A percentile compares a stretch with the other conserved stretches of the same genome.
phyloP scores from a whole-genome alignment of 2,797 vertebrate genomes.

The Balearica regulorum region DNA sequence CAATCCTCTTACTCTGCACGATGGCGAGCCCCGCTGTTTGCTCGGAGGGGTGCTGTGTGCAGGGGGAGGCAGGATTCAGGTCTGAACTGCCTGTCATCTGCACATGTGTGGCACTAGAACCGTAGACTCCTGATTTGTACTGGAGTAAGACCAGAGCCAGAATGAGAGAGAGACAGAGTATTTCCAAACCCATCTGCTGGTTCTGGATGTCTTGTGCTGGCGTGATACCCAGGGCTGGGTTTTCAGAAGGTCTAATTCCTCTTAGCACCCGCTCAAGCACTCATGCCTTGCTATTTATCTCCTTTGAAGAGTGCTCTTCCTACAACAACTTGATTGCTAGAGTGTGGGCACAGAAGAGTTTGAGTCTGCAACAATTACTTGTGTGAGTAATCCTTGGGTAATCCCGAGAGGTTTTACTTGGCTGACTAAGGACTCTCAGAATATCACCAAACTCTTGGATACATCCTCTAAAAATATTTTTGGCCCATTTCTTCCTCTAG shows the following conservation, averaged over 20 bases:
- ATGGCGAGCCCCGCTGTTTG: neutral
- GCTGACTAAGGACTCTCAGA: neutral
- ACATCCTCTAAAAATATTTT: neutral
- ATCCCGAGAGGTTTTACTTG: conserved; percentile 1
- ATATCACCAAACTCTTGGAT: neutral
- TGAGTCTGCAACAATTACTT: neutral
- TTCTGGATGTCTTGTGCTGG: neutral
- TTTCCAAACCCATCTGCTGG: neutral
- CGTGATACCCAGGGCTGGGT: neutral
- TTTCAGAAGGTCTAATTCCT: neutral
- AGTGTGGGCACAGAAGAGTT: conserved; percentile 1
- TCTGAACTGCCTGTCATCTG: neutral
- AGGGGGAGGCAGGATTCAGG: neutral
- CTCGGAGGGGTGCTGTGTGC: neutral
- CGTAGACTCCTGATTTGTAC: neutral
- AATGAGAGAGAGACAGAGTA: neutral
- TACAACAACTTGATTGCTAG: conserved; percentile 1
- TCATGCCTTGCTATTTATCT: neutral
- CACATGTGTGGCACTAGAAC: neutral
- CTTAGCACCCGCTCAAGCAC: neutral
- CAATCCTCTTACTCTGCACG: neutral
- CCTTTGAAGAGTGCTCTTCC: neutral
- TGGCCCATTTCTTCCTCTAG: neutral
- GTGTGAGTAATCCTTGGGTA: conserved; percentile 33
- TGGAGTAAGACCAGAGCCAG: neutral